These are phyloP conservation scores for Megaceryle torquata DNA, from an alignment of 2,113 vertebrate genomes.

Conservation along the genomic window DNA sequence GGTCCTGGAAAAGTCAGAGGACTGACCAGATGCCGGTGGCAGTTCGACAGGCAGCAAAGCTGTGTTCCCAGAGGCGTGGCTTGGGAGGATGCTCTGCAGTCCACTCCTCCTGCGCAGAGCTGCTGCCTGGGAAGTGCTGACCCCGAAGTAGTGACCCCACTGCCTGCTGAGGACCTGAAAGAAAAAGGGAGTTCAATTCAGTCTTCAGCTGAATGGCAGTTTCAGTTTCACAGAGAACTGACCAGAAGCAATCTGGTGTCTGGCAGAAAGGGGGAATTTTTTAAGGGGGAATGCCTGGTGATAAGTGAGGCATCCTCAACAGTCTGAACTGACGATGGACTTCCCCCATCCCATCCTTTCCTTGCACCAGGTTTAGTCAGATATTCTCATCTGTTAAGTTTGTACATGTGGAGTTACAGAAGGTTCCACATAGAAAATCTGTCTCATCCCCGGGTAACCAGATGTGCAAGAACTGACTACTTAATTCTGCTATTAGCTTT, in stretches of 20 bases:
- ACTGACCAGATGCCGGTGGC: fast-evolving
- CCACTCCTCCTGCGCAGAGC: background rate
- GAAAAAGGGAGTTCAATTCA: background rate
- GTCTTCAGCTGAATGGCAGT: background rate
- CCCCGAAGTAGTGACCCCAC: background rate
- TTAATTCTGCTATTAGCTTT: background rate
- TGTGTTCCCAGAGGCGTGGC: fast-evolving
- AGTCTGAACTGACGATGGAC: background rate
- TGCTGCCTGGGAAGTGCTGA: background rate
- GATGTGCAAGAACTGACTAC: background rate
- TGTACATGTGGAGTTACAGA: background rate
- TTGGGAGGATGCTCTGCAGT: background rate
- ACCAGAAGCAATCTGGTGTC: background rate
- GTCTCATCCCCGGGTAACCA: background rate
- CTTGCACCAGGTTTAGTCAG: background rate
- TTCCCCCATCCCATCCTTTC: background rate
- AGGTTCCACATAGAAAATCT: background rate
- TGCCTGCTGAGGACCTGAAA: background rate
- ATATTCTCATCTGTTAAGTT: background rate
- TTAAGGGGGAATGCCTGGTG: background rate
- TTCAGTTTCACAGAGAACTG: background rate
- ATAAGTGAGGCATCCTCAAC: background rate
- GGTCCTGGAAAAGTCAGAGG: background rate
- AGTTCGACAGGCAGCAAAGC: background rate
- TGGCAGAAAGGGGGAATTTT: background rate